A percentile compares a stretch with the other conserved stretches of the same genome.
Evolutionary conservation across 2,888 invertebrate genomes (phyloP).

Genomic region (Lamproptera curius): DNA sequence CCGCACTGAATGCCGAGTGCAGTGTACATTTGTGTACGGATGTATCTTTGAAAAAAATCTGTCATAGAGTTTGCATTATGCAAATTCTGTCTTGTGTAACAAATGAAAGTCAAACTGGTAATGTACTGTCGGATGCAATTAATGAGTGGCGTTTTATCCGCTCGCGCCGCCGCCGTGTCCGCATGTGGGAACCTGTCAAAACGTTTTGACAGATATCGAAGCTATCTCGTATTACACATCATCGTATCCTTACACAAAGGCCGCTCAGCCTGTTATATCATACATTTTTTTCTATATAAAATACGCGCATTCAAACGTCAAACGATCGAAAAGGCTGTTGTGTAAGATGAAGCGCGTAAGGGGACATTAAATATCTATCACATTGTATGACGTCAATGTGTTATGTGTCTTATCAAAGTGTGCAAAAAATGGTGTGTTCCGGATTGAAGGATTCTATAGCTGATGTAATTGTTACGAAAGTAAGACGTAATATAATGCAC

Average conservation of each 20-base stretch:
- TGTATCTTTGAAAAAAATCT: constrained; percentile 13
- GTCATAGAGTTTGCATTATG: constrained; percentile 26
- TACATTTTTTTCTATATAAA: constrained; percentile 4
- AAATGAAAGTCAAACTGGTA: constrained; percentile 63
- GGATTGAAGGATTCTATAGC: too few relatives aligned
- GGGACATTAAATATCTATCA: not conserved
- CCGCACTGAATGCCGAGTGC: not conserved
- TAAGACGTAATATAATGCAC: too few relatives aligned
- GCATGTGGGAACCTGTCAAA: constrained; percentile 46
- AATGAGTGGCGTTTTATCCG: constrained; percentile 57
- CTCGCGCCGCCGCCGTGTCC: constrained; percentile 46
- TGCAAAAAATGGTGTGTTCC: too few relatives aligned
- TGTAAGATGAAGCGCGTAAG: not conserved
- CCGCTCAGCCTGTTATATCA: constrained; percentile 14
- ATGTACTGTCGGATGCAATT: constrained; percentile 55
- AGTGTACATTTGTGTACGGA: constrained; percentile 6
- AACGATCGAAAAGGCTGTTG: not conserved
- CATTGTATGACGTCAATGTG: too few relatives aligned
- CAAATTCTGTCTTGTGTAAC: constrained; percentile 54
- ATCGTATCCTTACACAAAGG: constrained; percentile 26
- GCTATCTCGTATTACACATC: constrained; percentile 31
- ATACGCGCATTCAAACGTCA: not conserved
- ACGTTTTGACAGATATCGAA: constrained; percentile 43
- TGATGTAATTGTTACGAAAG: too few relatives aligned
- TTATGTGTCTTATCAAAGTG: too few relatives aligned